Percentiles rank a stretch among this genome's conserved stretches.
Evolutionary conservation across 1,140 invertebrate species (phyloP).

Genomic region (Parapsyche elsis): DNA sequence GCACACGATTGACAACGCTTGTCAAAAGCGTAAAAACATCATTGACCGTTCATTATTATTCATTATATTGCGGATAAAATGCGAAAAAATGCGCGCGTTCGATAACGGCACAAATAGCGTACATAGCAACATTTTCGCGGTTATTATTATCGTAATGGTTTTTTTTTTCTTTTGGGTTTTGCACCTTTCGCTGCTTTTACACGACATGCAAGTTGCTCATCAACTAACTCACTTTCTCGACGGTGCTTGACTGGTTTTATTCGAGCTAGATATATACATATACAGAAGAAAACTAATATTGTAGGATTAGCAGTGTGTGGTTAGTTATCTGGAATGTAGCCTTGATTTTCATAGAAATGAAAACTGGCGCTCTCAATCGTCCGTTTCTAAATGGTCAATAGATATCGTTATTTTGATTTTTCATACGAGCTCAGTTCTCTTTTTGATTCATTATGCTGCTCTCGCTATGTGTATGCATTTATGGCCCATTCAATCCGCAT

Average conservation of each 20-base stretch:
- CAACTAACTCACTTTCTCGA: constrained; percentile 30
- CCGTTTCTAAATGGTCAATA: too few species aligned
- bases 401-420: too few species aligned
- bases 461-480: too few species aligned
- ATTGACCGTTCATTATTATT: constrained; percentile 3
- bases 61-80: background rate
- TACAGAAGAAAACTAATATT: background rate
- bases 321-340: constrained; percentile 16
- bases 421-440: too few species aligned
- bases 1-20: background rate
- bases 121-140: too few species aligned
- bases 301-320: background rate
- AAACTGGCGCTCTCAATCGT: too few species aligned
- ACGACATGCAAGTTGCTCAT: constrained; percentile 16
- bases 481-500: too few species aligned
- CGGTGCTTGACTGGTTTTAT: constrained; percentile 14
- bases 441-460: too few species aligned
- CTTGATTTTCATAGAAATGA: constrained; percentile 22
- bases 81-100: too few species aligned
- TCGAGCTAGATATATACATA: background rate
- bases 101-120: too few species aligned
- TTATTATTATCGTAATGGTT: too few species aligned
- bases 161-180: background rate
- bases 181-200: constrained; percentile 1
- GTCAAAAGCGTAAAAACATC: background rate